Evolutionary conservation across 1,140 invertebrate genomes (phyloP).

Genomic region (Diachasma alloeum): DNA sequence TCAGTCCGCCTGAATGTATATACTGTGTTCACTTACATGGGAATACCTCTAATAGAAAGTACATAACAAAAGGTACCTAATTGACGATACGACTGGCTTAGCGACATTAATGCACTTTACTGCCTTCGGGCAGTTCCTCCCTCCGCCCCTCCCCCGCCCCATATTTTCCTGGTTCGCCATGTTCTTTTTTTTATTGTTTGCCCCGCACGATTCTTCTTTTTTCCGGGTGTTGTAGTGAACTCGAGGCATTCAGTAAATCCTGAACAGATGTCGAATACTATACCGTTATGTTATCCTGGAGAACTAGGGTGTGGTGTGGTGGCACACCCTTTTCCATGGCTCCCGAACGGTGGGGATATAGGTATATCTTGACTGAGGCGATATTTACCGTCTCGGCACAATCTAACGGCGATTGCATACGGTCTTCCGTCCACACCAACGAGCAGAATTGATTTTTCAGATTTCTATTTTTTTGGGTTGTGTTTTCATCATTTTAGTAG

Average conservation of each 20-base stretch:
- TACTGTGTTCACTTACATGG: neutral
- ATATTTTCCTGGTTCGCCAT: neutral
- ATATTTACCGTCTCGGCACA: neutral
- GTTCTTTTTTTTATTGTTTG: neutral
- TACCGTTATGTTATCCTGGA: neutral
- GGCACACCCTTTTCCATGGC: neutral
- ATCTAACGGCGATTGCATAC: neutral
- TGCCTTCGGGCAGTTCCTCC: neutral
- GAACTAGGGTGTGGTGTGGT: neutral
- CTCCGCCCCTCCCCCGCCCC: neutral
- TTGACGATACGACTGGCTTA: constrained; percentile 17
- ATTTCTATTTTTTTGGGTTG: too few relatives aligned
- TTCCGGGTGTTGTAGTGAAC: neutral
- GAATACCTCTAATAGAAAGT: neutral
- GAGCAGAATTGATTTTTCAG: too few relatives aligned
- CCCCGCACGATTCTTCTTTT: neutral
- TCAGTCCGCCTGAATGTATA: neutral
- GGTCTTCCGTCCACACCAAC: neutral
- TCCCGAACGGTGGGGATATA: neutral
- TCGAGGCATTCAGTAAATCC: constrained; percentile 3
- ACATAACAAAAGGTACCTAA: constrained; percentile 11
- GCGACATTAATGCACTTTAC: constrained; percentile 21
- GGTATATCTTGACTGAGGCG: neutral
- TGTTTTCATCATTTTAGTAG: too few relatives aligned
- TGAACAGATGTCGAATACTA: constrained; percentile 3